Base-by-base conservation (phyloP, 2,888 invertebrate genomes). In the Tetanocera ferruginea region DNA sequence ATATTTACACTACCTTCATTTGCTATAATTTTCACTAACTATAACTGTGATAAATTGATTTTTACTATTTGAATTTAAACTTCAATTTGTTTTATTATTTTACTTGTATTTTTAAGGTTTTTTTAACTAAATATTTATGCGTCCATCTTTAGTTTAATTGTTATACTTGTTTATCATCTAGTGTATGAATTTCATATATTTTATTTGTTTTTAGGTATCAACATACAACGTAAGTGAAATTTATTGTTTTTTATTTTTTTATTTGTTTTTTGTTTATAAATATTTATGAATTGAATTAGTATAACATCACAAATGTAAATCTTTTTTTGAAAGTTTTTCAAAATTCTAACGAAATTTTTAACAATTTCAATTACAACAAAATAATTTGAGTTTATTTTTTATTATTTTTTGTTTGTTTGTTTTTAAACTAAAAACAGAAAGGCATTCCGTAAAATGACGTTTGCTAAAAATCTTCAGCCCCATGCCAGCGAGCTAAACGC, bases 1-100 rank as follows among this genome's bases (percentile, higher is more conserved):
- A 75, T 80, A 80, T 78, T 66, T 80, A 80, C 80, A 78, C 43
- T 74, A 80, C 55, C 62, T 76, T 64, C 23, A 78, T 76, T 69
- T 70, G 28, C 76, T 80, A 66, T 75, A 78, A 83, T 80, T 83
- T 83, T 83, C 80, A 82, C 86, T 85, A 85, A 83, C 86, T 85
- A 85, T 85, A 85, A 84, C 84, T 81, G 83, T 81, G 82, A 77
- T 80, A 83, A 83, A 79, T 80, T 37, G 28, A 64, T 64, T 28
- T 64, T 31, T 64, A 8, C n/a, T 55, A 23, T 55, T 19, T 23
- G 6, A 19, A 28, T 55, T 52, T 25, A 55, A 71, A 73, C 60
- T 73, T 73, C 34, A 70, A 60, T 51, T 77, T 55, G 75, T 78
- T 55, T 71, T 25, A 25, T 64, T 67, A 64, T 55, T 66, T 14